Evolutionary conservation across 2,797 vertebrate genomes (phyloP).

Genomic region (Alosa sapidissima): DNA sequence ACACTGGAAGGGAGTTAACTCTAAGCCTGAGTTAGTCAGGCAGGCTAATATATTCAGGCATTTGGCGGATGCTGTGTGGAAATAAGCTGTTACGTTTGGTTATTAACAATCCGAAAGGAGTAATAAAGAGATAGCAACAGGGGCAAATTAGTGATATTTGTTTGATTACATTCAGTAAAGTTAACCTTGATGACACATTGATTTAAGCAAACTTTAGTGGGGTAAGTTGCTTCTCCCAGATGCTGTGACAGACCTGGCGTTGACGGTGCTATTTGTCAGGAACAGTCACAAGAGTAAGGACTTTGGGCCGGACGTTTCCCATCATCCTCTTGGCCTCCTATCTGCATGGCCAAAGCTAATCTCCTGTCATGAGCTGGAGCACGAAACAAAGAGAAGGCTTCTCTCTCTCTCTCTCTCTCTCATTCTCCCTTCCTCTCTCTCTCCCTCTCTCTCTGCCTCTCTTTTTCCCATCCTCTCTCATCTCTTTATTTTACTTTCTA

Average conservation of each 20-base stretch:
- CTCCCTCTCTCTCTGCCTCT: constrained; percentile 1
- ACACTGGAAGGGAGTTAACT: background rate
- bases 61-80: background rate
- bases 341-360: constrained; percentile 43
- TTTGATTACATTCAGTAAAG: background rate
- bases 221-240: background rate
- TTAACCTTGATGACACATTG: background rate
- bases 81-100: background rate
- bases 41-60: background rate
- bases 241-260: background rate
- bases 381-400: constrained; percentile 42
- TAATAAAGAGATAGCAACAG: background rate
- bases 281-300: constrained; percentile 35
- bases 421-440: background rate
- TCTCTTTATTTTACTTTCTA: constrained; percentile 37
- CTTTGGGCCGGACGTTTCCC: constrained; percentile 39
- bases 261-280: background rate
- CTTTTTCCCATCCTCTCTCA: constrained; percentile 29
- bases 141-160: background rate
- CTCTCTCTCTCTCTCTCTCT: constrained; percentile 34
- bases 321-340: constrained; percentile 45
- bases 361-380: constrained; percentile 45
- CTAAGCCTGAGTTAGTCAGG: background rate
- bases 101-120: background rate
- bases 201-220: background rate